phyloP scores from a whole-genome alignment of 1,140 invertebrate species.

The Acromyrmex heyeri region DNA sequence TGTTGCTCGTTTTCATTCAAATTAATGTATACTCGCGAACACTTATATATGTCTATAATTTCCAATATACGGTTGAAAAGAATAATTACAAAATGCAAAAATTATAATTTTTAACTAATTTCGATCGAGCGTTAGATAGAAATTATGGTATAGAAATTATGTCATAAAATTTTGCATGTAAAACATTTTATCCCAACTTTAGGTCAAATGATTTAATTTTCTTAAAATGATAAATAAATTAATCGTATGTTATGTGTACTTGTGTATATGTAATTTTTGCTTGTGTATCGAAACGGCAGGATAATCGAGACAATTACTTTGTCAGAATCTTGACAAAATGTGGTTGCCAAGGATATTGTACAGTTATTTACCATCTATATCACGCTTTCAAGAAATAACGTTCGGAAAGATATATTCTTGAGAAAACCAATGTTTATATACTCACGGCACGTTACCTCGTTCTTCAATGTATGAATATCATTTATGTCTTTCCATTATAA shows the following conservation, averaged over 20 bases:
- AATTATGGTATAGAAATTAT: background rate
- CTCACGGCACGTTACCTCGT: conserved; percentile 32
- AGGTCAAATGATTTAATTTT: background rate
- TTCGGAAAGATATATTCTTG: conserved; percentile 18
- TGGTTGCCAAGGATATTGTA: conserved; percentile 34
- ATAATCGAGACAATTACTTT: conserved; percentile 50
- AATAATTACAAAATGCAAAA: background rate
- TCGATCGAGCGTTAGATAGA: background rate
- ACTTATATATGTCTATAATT: background rate
- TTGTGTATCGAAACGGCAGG: conserved; percentile 48
- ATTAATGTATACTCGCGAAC: background rate
- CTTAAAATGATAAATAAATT: background rate
- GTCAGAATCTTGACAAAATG: conserved; percentile 23
- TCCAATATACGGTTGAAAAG: conserved; percentile 7
- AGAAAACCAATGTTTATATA: conserved; percentile 19
- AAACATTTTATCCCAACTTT: background rate
- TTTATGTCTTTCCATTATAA: conserved; percentile 17
- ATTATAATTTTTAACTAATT: background rate
- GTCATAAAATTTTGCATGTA: background rate
- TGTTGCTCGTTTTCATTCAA: background rate
- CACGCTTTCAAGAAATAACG: conserved; percentile 30
- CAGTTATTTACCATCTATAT: conserved; percentile 36
- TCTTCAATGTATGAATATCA: conserved; percentile 8
- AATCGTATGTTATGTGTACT: background rate
- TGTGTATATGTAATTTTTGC: conserved; percentile 21